phyloP scores from a whole-genome alignment of 2,113 vertebrate genomes.

The Tenrec ecaudatus region DNA sequence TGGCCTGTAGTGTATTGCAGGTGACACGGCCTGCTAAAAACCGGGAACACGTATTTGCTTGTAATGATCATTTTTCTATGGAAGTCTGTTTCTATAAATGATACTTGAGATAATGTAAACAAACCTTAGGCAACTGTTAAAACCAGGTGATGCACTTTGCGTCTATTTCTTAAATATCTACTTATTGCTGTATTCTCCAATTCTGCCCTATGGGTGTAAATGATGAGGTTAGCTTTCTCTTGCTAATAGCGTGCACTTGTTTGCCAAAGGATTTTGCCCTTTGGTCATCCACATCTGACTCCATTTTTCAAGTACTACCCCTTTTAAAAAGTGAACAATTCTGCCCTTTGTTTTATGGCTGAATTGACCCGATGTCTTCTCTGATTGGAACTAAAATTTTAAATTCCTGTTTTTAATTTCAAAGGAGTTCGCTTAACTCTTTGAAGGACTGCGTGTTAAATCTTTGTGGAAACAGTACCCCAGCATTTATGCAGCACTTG shows the following conservation, averaged over 20 bases:
- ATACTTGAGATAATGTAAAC: neutral
- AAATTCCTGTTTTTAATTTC: constrained; percentile 63
- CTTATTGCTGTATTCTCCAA: constrained; percentile 54
- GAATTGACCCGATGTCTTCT: constrained; percentile 54
- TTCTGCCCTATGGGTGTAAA: constrained; percentile 14
- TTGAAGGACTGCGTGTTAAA: constrained; percentile 41
- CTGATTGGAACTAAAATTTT: constrained; percentile 54
- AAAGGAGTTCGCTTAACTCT: constrained; percentile 34
- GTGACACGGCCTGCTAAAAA: constrained; percentile 61
- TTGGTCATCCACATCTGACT: constrained; percentile 54
- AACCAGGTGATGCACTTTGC: constrained; percentile 38
- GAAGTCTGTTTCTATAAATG: constrained; percentile 58
- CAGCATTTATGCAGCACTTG: constrained; percentile 9
- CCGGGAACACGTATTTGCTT: constrained; percentile 47
- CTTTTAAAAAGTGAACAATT: constrained; percentile 46
- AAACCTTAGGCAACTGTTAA: constrained; percentile 54
- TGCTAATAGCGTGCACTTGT: neutral
- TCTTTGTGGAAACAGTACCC: constrained; percentile 29
- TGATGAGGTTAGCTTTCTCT: constrained; percentile 29
- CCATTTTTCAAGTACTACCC: constrained; percentile 37
- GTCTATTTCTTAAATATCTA: constrained; percentile 41
- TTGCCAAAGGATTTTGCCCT: constrained; percentile 57
- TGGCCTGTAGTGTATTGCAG: constrained; percentile 51
- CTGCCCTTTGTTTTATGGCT: constrained; percentile 44
- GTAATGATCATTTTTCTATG: constrained; percentile 54